Evolutionary conservation across 2,797 vertebrate genomes (phyloP), one percentile per base, ranked within the genome.

Genomic region (Prunella strophiata): DNA sequence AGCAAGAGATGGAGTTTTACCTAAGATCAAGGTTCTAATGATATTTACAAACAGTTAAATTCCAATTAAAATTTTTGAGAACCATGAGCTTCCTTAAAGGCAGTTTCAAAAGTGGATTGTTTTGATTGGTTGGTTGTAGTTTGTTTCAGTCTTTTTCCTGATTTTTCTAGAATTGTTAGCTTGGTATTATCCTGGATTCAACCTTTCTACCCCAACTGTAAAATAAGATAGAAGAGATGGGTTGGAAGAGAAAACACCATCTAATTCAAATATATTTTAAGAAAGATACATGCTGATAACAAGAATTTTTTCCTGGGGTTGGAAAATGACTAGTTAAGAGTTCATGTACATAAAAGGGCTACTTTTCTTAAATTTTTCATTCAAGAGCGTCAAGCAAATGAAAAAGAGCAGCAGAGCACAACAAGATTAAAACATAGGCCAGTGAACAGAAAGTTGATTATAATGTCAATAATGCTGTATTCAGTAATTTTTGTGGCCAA

Each of bases 181-280:
- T 67, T 95, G 34, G 7, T 48, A 52, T 47, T 32, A 38, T 61
- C 48, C 48, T 48, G 51, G 11, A 62, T 91, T 80, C 71, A 81
- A 83, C 22, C 26, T 89, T 76, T 40, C 18, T 18, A 73, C 6
- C 5, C 15, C 10, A 62, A 14, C 23, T 63, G 25, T 30, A 40
- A 85, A 74, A 45, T 30, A 90, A 38, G 17, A 52, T 61, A 19
- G 9, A 93, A 59, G 14, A n/a, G 11, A 79, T 20, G 3, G 7
- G 1, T 23, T 86, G 34, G 30, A 86, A 93, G 22, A 84, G 23
- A 61, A 83, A 88, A 71, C 13, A 34, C 1, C 8, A 58, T 43
- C 27, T 94, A 86, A 68, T n/a, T 74, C 32, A 92, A 93, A 65
- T 12, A 20, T 20, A 54, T 12, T 95, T 94, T 89, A 42, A 89